These are phyloP conservation scores for Sterna hirundo DNA, from an alignment of 2,113 vertebrate species.

Conservation along the genomic window DNA sequence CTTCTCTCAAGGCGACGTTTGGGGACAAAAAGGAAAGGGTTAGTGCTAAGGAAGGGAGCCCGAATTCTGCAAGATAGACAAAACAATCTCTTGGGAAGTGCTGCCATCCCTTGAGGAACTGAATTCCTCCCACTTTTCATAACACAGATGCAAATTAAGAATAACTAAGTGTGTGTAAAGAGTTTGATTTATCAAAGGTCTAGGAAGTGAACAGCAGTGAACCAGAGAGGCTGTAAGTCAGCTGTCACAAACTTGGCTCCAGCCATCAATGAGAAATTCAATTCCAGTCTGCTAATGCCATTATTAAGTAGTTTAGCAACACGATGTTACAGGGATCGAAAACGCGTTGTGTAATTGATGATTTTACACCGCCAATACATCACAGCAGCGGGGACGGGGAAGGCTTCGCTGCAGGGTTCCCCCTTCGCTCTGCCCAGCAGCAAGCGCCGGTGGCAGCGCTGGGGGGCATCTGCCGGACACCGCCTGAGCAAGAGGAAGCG, in stretches of 20 bases:
- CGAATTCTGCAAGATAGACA: not conserved
- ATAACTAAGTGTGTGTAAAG: not conserved
- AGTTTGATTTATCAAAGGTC: not conserved
- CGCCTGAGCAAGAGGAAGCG: not conserved
- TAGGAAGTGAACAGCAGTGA: not conserved
- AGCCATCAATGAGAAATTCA: not conserved
- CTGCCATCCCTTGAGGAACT: not conserved
- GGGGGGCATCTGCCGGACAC: not conserved
- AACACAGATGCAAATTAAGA: not conserved
- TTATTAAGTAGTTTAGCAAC: constrained; percentile 10
- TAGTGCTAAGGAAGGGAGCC: not conserved
- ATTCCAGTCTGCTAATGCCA: constrained; percentile 3
- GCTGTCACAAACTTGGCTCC: not conserved
- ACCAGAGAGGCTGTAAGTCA: not conserved
- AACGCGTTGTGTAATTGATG: not conserved
- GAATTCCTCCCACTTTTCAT: not conserved
- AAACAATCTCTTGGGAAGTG: not conserved
- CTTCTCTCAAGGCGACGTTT: not conserved
- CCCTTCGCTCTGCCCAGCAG: not conserved
- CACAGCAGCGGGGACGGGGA: not conserved
- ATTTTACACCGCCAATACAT: not conserved
- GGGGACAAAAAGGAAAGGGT: not conserved
- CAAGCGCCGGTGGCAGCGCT: too few relatives aligned
- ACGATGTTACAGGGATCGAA: not conserved
- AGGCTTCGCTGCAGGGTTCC: too few relatives aligned